Percentiles rank a stretch among this genome's conserved stretches.
Conservation (phyloP, 2,113 vertebrate species). For the Saimiri boliviensis region DNA sequence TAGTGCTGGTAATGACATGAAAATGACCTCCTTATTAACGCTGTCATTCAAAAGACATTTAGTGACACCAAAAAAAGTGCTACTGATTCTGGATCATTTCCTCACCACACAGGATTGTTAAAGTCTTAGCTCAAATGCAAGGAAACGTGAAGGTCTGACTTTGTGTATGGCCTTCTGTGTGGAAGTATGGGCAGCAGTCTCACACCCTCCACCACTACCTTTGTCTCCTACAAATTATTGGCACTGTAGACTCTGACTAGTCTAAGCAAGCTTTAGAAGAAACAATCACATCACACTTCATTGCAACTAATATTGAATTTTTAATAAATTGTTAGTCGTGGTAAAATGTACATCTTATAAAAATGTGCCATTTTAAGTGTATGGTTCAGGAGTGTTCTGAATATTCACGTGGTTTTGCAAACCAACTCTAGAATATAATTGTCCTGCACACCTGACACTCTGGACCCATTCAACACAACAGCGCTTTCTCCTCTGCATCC, state of each 20-base stretch:
- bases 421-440: background rate
- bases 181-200: background rate
- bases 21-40: background rate
- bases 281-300: background rate
- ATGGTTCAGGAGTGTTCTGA: background rate
- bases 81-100: background rate
- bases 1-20: background rate
- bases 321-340: background rate
- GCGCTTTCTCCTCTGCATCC: background rate
- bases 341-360: background rate
- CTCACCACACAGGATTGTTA: too few species aligned
- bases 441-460: background rate
- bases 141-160: background rate
- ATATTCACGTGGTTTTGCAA: background rate
- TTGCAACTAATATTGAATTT: background rate
- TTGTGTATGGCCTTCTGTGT: rapidly evolving
- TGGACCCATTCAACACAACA: background rate
- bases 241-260: rapidly evolving
- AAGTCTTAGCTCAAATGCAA: background rate
- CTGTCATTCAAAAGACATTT: background rate
- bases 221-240: rapidly evolving
- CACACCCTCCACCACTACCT: too few species aligned
- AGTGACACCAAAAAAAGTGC: background rate
- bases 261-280: background rate
- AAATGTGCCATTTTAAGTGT: background rate